Evolutionary conservation across 1,140 invertebrate genomes (phyloP).

Genomic region (Scaptomyza graminum): DNA sequence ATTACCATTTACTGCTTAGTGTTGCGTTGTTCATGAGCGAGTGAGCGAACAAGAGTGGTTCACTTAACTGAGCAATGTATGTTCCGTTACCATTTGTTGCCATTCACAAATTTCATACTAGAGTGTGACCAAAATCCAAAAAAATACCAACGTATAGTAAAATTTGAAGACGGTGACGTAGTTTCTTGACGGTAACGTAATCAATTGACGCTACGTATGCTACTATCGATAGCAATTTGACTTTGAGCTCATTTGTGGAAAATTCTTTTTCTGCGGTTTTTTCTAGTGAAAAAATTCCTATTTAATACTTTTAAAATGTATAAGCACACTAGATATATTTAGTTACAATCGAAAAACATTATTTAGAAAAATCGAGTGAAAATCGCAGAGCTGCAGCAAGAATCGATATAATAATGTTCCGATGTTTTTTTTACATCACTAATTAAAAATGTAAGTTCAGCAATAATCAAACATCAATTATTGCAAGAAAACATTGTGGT

Average conservation of each 20-base stretch:
- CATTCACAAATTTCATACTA: slow-evolving; percentile 33
- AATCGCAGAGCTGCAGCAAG: background rate
- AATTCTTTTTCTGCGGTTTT: too few relatives aligned
- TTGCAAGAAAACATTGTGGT: slow-evolving; percentile 34
- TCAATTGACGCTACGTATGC: background rate
- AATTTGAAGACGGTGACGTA: background rate
- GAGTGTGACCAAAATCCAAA: slow-evolving; percentile 15
- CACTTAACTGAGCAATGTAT: too few relatives aligned
- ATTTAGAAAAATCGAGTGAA: background rate
- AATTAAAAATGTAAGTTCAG: slow-evolving; percentile 48
- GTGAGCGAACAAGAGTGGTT: too few relatives aligned
- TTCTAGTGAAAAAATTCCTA: too few relatives aligned
- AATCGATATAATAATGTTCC: background rate
- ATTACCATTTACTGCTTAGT: slow-evolving; percentile 51
- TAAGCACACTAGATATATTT: too few relatives aligned
- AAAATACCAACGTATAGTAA: slow-evolving; percentile 11
- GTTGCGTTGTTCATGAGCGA: too few relatives aligned
- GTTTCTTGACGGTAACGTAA: background rate
- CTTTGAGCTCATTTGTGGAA: too few relatives aligned
- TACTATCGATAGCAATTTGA: background rate
- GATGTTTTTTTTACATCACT: slow-evolving; percentile 27
- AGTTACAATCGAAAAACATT: too few relatives aligned
- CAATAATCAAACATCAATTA: slow-evolving; percentile 15
- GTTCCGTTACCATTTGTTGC: too few relatives aligned
- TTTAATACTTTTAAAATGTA: too few relatives aligned